Percentiles rank a stretch among this genome's conserved stretches.
Evolutionary conservation across 2,113 vertebrate species (phyloP).

Genomic region (Silurus glanis): DNA sequence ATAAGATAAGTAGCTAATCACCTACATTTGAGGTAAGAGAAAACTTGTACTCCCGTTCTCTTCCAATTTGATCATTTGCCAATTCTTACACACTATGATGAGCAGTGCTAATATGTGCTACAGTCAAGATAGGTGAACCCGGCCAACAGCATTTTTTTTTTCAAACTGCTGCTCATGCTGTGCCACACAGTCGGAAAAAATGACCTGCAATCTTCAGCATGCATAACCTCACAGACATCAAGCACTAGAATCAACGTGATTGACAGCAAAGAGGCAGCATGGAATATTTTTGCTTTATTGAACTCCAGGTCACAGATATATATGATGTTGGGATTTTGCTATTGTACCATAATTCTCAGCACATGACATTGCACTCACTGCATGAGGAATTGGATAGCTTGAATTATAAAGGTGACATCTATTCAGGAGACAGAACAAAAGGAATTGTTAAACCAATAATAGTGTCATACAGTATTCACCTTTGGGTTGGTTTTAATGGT

Average conservation of each 20-base stretch:
- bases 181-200: not conserved
- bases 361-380: not conserved
- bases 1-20: not conserved
- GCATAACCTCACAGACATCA: not conserved
- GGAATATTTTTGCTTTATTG: not conserved
- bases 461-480: constrained; percentile 63
- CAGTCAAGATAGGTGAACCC: not conserved
- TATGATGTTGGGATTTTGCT: not conserved
- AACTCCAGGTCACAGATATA: not conserved
- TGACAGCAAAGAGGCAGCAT: not conserved
- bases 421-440: not conserved
- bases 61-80: not conserved
- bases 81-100: not conserved
- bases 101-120: not conserved
- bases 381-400: not conserved
- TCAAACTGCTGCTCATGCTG: not conserved
- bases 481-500: constrained; percentile 87
- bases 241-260: not conserved
- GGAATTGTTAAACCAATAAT: not conserved
- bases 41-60: not conserved
- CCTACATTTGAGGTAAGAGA: not conserved
- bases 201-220: not conserved
- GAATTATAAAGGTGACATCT: not conserved
- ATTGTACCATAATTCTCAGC: not conserved
- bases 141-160: not conserved